These are phyloP conservation scores for Chaetodon trifasciatus DNA, from an alignment of 2,797 vertebrate genomes.

Conservation along the genomic window DNA sequence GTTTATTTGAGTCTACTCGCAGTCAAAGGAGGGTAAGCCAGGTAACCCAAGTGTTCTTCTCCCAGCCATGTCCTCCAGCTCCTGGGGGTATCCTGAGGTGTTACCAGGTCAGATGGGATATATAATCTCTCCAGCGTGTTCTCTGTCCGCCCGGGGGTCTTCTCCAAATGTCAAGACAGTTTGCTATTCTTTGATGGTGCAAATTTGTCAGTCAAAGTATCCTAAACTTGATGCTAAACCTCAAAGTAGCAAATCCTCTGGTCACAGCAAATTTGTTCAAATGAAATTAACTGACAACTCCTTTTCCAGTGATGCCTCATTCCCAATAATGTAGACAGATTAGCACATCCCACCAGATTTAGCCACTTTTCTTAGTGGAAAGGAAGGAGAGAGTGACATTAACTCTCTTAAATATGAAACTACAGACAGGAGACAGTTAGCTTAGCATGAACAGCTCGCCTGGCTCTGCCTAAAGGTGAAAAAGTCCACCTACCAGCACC, in stretches of 20 bases:
- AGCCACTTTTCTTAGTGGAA: too few relatives aligned
- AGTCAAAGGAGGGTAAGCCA: not conserved
- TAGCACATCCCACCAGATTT: not conserved
- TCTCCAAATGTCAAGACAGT: not conserved
- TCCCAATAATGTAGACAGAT: not conserved
- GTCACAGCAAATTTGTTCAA: not conserved
- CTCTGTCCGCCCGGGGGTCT: not conserved
- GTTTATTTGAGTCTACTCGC: not conserved
- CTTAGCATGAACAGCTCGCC: not conserved
- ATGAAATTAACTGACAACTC: not conserved
- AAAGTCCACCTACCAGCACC: too few relatives aligned
- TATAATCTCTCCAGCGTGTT: not conserved
- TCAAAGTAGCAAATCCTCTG: not conserved
- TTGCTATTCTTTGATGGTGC: not conserved
- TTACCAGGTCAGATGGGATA: not conserved
- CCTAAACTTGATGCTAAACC: not conserved
- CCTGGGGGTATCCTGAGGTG: not conserved
- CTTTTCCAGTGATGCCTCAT: too few relatives aligned
- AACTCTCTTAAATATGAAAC: not conserved
- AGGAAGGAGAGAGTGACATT: not conserved
- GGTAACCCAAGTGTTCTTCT: not conserved
- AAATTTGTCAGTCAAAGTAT: not conserved
- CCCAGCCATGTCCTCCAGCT: not conserved
- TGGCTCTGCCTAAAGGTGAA: not conserved
- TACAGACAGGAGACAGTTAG: not conserved